These are phyloP conservation scores for Adelphocoris suturalis DNA, from an alignment of 2,888 invertebrate species.

Conservation along the genomic window DNA sequence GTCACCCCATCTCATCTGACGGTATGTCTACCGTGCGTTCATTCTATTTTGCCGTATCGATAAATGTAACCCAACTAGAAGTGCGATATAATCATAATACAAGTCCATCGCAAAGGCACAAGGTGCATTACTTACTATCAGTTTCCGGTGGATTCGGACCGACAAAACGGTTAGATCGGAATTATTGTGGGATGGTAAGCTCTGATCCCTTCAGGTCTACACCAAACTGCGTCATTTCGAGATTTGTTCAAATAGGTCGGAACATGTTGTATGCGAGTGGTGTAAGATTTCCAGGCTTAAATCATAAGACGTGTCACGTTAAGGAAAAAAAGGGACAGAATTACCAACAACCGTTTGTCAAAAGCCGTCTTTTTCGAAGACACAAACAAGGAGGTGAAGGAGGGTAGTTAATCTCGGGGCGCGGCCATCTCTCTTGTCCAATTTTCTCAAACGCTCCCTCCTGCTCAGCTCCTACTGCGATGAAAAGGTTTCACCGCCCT, in stretches of 20 bases:
- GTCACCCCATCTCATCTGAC: no score
- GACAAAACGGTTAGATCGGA: no score
- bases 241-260: not conserved
- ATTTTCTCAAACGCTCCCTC: conserved; percentile 48
- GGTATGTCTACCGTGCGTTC: no score
- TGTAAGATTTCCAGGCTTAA: conserved; percentile 45
- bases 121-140: no score
- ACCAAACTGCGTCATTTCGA: not conserved
- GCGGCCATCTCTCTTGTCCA: conserved; percentile 61
- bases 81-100: no score
- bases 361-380: conserved; percentile 41
- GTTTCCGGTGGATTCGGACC: no score
- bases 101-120: no score
- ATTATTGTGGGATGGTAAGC: no score
- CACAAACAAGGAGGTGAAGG: conserved; percentile 8
- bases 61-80: no score
- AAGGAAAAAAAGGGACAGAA: not conserved
- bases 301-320: conserved; percentile 1
- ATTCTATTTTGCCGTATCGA: no score
- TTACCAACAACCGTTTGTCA: conserved; percentile 48
- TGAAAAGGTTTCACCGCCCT: conserved; percentile 27
- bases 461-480: not conserved
- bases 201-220: no score
- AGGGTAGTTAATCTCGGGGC: conserved; percentile 45
- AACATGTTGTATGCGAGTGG: conserved; percentile 29